Base-by-base conservation (phyloP, 2,888 invertebrate genomes). In the Meandrusa payeni region DNA sequence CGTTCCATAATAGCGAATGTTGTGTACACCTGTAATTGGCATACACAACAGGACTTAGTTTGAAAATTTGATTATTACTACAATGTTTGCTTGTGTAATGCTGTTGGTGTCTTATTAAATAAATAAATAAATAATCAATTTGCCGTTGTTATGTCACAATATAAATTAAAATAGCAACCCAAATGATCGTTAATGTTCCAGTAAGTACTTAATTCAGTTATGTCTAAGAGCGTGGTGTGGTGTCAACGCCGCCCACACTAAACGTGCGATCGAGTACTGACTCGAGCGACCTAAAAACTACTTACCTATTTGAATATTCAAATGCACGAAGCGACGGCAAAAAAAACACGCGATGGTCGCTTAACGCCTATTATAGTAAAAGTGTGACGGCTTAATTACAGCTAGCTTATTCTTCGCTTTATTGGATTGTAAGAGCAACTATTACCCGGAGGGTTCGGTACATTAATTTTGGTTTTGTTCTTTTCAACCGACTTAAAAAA, bases 331-430 rank as follows among this genome's bases (percentile, higher is more conserved):
- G 41, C 29, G 48, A 32, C 27, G 19, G 33, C 39, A 50, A 41
- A 46, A 50, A 64, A 67, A 48, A 42, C 50, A 56, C 46, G 58
- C 57, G 56, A 54, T 43, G 42, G 27, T 11, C 37, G 37, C 53
- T 47, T 38, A 48, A 48, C 53, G 50, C 53, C 53, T 33, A 50
- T 47, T 54, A 50, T 50, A 64, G 71, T 78, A 80, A 82, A 75
- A 78, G 77, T 79, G 75, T 72, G 74, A 76, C 74, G 61, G 56
- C 68, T 62, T 77, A 80, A 79, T 77, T 73, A 58, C 43, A 46
- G 36, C 39, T 42, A 38, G 36, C 53, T 7, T 39, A 9, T 5
- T 34, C 17, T 20, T 39, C 31, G 24, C 12, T 27, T 64, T 54
- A 61, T 59, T 55, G 54, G 54, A 64, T 59, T 50, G 46, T 40